Base-by-base conservation (phyloP, 2,888 invertebrate species). In the Venustoraphidia nigricollis region DNA sequence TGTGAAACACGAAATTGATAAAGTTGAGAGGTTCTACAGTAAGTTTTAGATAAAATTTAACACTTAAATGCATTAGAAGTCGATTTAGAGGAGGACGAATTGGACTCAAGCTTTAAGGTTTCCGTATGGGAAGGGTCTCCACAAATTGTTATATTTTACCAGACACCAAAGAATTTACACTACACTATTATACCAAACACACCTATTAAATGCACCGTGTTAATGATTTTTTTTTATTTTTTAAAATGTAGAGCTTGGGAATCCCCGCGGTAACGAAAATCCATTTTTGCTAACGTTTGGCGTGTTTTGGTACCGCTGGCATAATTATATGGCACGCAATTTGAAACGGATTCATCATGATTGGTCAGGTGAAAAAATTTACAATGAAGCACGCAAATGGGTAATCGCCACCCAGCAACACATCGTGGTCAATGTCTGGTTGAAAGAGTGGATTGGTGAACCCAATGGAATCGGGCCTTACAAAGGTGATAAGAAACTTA, bases 301-400 rank as follows among this genome's bases (percentile, higher is more conserved):
- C 11, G 59, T 74, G n/a, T 58, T 75, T 49, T 71, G 73, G 67
- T 72, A 72, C 51, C 66, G 73, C 9, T 74, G 72, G 72, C 74
- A 75, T 55, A 75, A 75, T 59, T 60, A 62, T 40, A 51, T 75
- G 41, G 74, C 74, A 0, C 54, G 55, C 27, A 57, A 59, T 46
- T 57, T 75, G 2, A 57, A 59, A 36, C 36, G 48, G 8, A 53
- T 55, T 13, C 57, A 68, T 52, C 58, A 58, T 1, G 35, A 57
- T 1, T 73, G 72, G 71, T 58, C 63, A 5, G 67, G 67, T 39
- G 74, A 75, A 45, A 62, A 66, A 54, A 57, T 74, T 45, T 75
- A 66, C 57, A 71, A 73, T 53, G 73, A 75, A 60, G 73, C 74
- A 10, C 60, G 74, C 52, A 75, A 73, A 61, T 74, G 72, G 73